Base-by-base conservation (phyloP, 2,888 invertebrate species). In the Cephus pygmeus region DNA sequence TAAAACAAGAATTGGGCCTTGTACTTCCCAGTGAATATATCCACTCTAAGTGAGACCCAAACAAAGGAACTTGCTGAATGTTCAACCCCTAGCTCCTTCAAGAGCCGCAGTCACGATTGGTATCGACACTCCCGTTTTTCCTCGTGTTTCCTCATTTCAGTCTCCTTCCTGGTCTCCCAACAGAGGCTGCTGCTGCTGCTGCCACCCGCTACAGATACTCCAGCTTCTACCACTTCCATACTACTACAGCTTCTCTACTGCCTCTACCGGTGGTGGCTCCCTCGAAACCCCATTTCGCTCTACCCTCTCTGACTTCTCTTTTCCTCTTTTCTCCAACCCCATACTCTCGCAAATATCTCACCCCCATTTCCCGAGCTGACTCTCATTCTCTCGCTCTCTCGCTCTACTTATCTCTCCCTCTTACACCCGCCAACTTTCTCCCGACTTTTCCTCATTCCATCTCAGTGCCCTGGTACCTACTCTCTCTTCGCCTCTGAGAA, bases 351-450 rank as follows among this genome's bases (percentile, higher is more conserved):
- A 56, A 56, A 56, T 56, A 23, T 56, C 56, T 56, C 56, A 56
- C 23, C 56, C 56, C 56, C 56, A 23, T 56, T 23, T 11, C 30
- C 11, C 33, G 30, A 12, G 31, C 71, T 73, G 75, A 77, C 77
- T 77, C 75, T 71, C 69, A 77, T 79, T 77, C 79, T 77, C 75
- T 33, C 77, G 73, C 40, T 75, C 75, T 78, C 77, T 73, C 71
- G 30, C 71, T 71, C 31, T 34, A 31, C 71, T 71, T 71, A 71
- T 71, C 75, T 81, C 80, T 77, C 77, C 79, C 76, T 80, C 75
- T 76, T 73, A n/a, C 12, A 76, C 36, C 76, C 78, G 69, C 40
- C 75, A 77, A 30, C 74, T 78, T 73, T 77, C 75, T 75, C 77
- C 34, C 75, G 76, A 73, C 79, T 77, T 69, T 73, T 30, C 75